A percentile compares a stretch with the other conserved stretches of the same genome.
Evolutionary conservation across 2,797 vertebrate species (phyloP).

Genomic region (Gallinago stenura): DNA sequence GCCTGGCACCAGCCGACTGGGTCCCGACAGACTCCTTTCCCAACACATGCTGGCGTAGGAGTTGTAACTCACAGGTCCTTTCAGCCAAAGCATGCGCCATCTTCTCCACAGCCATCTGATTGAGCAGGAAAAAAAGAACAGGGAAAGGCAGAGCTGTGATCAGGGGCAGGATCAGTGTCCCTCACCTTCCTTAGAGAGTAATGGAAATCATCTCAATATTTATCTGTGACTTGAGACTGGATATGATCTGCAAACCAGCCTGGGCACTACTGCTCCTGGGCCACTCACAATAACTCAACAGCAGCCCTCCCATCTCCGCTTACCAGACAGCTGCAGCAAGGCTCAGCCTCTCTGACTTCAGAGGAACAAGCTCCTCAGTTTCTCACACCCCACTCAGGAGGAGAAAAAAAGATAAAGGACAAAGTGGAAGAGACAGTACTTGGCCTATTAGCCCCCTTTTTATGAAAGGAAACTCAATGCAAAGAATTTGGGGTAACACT

Average conservation of each 20-base stretch:
- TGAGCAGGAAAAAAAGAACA: neutral
- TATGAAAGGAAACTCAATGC: neutral
- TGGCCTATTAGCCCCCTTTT: neutral
- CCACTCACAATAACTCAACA: neutral
- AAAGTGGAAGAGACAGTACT: neutral
- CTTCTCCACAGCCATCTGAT: conserved; percentile 82
- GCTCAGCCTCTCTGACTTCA: neutral
- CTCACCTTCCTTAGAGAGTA: neutral
- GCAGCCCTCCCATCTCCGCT: neutral
- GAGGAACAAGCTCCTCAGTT: neutral
- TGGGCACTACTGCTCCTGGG: neutral
- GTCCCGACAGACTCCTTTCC: conserved; percentile 73
- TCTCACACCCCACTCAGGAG: neutral
- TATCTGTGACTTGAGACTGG: neutral
- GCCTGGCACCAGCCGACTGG: conserved; percentile 36
- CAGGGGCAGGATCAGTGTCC: neutral
- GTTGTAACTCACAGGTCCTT: conserved; percentile 83
- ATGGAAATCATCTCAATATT: neutral
- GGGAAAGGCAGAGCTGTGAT: neutral
- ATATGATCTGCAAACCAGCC: neutral
- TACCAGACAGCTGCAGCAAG: neutral
- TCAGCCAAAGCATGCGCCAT: conserved; percentile 84
- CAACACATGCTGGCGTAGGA: conserved; percentile 83
- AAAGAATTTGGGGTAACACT: neutral
- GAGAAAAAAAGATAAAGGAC: neutral